Percentiles rank a stretch among this genome's conserved stretches.
phyloP scores from a whole-genome alignment of 2,797 vertebrate genomes.

The Melanotaenia pygmaea region DNA sequence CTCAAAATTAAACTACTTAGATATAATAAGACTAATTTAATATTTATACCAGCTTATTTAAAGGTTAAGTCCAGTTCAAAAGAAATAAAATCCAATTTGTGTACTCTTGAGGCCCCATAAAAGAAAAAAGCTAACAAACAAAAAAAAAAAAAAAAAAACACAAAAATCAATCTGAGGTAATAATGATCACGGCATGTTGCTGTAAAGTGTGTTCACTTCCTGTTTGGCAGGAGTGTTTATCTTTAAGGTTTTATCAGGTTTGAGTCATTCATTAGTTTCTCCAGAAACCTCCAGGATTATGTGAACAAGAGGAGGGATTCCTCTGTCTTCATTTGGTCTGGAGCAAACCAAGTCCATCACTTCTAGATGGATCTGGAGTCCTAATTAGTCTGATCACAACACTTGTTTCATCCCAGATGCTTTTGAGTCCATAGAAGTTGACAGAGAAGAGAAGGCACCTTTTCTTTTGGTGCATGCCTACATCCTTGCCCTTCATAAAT shows the following conservation, averaged over 20 bases:
- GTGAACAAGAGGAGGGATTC: conserved; percentile 39
- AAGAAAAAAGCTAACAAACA: neutral
- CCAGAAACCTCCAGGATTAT: conserved; percentile 45
- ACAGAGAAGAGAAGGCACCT: neutral
- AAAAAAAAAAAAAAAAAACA: neutral
- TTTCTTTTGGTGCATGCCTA: neutral
- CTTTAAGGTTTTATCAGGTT: conserved; percentile 38
- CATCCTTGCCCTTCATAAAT: neutral
- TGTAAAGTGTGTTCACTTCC: conserved; percentile 32
- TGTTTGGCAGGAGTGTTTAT: conserved; percentile 32
- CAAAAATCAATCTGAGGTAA: conserved; percentile 6
- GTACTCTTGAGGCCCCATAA: conserved; percentile 1
- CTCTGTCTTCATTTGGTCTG: conserved; percentile 12
- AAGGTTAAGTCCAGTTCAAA: conserved; percentile 14
- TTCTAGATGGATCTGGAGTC: neutral
- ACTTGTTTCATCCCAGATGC: neutral
- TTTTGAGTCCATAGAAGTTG: neutral
- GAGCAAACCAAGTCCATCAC: too few species aligned
- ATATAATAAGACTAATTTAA: conserved; percentile 36
- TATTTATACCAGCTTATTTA: conserved; percentile 1
- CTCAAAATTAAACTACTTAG: conserved; percentile 34
- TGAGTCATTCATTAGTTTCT: conserved; percentile 32
- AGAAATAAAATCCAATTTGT: neutral
- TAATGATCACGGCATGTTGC: conserved; percentile 12
- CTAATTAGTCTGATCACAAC: neutral